Base-by-base conservation (phyloP, 2,888 invertebrate genomes). In the Busseola fusca region DNA sequence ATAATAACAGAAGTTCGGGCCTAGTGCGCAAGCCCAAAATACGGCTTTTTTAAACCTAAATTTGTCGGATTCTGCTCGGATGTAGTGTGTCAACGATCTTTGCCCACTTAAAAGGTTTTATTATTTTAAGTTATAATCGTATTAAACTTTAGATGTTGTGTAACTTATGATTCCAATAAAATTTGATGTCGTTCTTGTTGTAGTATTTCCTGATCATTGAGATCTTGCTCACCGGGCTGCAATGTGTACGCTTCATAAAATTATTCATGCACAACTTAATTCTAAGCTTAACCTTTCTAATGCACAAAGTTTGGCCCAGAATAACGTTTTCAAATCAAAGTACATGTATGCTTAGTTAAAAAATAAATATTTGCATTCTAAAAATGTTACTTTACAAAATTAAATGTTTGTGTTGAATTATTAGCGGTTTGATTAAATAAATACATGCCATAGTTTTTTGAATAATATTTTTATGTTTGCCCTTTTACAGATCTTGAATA, bases 401-500 rank as follows among this genome's bases (percentile, higher is more conserved):
- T 40, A 40, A 14, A 4, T 40, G 10, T 40, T 40, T 40, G 12
- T 40, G n/a, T 2, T 1, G 4, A 58, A 16, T 34, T 34, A 37
- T 58, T 37, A n/a, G 34, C 7, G 34, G 10, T 25, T 25, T 3
- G 25, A 59, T 48, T 6, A 10, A 25, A 59, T 6, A 10, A 25
- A 59, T 3, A 37, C 37, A 5, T 10, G 16, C 37, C 18, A 59
- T 18, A 4, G 10, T 3, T 12, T n/a, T 52, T 27, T 64, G 16
- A 37, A 7, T 68, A 52, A 66, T 40, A 30, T 66, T 16, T 40
- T 52, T 16, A 9, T 37, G 6, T 60, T 12, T 25, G 18, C 40
- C 18, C 14, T 56, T 25, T 57, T 50, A 21, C 56, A 72, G 66
- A 16, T 0, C 40, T 34, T 10, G 21, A 42, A 34, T 74, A 50